phyloP scores from a whole-genome alignment of 2,888 invertebrate species.

The Pinctada fucata region DNA sequence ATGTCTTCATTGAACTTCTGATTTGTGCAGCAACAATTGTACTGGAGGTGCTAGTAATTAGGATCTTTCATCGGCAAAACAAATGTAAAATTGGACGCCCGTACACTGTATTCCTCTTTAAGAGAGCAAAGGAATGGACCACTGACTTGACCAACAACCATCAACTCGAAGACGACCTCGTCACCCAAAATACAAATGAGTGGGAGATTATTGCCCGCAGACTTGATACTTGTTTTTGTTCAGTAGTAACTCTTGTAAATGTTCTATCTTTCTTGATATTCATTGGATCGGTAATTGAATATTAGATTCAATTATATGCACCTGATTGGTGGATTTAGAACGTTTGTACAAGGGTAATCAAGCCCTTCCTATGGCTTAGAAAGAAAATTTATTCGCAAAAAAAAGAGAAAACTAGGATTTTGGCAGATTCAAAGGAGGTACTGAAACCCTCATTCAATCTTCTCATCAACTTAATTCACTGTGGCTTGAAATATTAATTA shows the following conservation, averaged over 20 bases:
- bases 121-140: neutral
- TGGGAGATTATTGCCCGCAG: neutral
- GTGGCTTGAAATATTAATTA: too few species aligned
- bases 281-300: too few species aligned
- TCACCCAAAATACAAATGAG: neutral
- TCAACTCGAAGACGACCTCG: neutral
- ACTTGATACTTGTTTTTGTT: neutral
- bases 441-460: too few species aligned
- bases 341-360: too few species aligned
- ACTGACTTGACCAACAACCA: neutral
- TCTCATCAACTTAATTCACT: too few species aligned
- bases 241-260: neutral
- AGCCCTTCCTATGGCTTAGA: too few species aligned
- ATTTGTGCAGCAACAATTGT: constrained; percentile 15
- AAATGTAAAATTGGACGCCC: neutral
- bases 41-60: constrained; percentile 8
- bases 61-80: neutral
- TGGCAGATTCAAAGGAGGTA: too few species aligned
- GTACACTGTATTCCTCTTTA: neutral
- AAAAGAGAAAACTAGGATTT: too few species aligned
- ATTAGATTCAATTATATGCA: too few species aligned
- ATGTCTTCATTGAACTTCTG: constrained; percentile 11
- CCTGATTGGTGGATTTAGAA: too few species aligned
- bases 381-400: too few species aligned
- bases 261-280: too few species aligned